Evolutionary conservation across 2,888 invertebrate species (phyloP).

Genomic region (Petrolisthes manimaculis): DNA sequence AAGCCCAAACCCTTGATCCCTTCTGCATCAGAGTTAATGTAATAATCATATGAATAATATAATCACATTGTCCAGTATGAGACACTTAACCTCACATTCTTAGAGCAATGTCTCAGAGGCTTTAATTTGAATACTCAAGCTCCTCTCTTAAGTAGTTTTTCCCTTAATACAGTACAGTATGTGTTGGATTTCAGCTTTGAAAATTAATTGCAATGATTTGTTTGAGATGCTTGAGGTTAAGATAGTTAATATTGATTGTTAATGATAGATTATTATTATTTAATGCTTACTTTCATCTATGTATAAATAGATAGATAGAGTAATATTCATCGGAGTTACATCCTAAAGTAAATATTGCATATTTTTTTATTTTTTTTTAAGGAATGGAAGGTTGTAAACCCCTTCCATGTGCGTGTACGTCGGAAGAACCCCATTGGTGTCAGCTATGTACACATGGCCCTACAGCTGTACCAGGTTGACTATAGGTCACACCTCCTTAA

Average conservation of each 20-base stretch:
- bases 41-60: too few species aligned
- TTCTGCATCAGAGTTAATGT: too few species aligned
- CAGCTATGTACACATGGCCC: conserved; percentile 94
- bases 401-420: conserved; percentile 95
- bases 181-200: too few species aligned
- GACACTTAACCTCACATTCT: too few species aligned
- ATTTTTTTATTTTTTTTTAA: conserved; percentile 67
- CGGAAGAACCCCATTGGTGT: conserved; percentile 86
- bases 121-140: too few species aligned
- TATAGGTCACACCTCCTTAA: conserved; percentile 97
- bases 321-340: background rate
- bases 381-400: conserved; percentile 99
- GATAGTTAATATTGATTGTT: background rate
- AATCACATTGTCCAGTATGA: too few species aligned
- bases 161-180: too few species aligned
- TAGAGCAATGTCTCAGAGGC: too few species aligned
- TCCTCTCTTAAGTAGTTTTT: too few species aligned
- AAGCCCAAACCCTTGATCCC: too few species aligned
- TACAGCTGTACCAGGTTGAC: conserved; percentile 99
- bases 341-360: background rate
- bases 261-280: background rate
- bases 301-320: conserved; percentile 15
- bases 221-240: too few species aligned
- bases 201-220: too few species aligned
- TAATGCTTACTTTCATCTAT: background rate